Evolutionary conservation across 2,888 invertebrate species (phyloP), one percentile per base, ranked within the genome.

Genomic region (Antheraea yamamai): DNA sequence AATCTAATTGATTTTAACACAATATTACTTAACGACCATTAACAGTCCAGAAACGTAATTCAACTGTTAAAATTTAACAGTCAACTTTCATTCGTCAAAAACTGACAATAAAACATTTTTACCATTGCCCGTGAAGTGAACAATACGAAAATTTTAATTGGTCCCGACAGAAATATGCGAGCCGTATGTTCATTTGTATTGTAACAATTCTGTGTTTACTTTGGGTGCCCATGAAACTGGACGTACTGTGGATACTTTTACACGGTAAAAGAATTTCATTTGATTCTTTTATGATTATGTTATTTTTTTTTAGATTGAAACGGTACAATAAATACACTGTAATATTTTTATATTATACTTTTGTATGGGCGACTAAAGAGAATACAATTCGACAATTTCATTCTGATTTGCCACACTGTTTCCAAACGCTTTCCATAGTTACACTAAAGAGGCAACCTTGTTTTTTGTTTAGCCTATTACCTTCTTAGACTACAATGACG

Each of bases 61-160:
- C 75, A 73, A 55, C 51, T 72, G 72, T 73, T 74, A 64, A 70
- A 70, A 39, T 70, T 35, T 70, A 39, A 70, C 70, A 75, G 78
- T 75, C 78, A 81, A 81, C 75, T 83, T 79, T 75, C 73, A 74
- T 73, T 76, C 78, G 71, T 73, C 78, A 73, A 82, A 79, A 81
- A 82, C 79, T 74, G 79, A 80, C 80, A 81, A 81, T 84, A 85
- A 86, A 87, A 82, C 79, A 82, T 81, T 82, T 82, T 80, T 76
- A 78, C 77, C 76, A 77, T 74, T 71, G 72, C 52, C 73, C 74
- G 74, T 72, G 77, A 75, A 77, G 76, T 78, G 78, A 70, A 81
- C 82, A 82, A 82, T 83, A 86, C 81, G 79, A 83, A 85, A 83
- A 86, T 85, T 87, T 88, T 89, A 90, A 90, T 89, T 87, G 88